Base-by-base conservation (phyloP, 2,113 vertebrate genomes). In the Peromyscus californicus region DNA sequence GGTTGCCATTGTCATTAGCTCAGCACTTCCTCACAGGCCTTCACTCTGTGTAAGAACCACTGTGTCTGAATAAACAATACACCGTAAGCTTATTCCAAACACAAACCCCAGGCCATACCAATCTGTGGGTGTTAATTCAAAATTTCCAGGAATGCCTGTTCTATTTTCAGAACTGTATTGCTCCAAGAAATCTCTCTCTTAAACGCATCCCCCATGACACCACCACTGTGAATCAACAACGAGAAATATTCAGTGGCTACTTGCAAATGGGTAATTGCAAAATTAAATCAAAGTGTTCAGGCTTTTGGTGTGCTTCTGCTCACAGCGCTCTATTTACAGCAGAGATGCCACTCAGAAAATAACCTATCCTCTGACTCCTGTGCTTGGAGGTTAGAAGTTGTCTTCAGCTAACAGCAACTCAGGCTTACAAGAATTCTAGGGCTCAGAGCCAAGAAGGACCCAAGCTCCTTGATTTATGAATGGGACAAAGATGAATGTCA, bases 51-150 rank as follows among this genome's bases (percentile, higher is more conserved):
- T 45, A 76, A 72, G 65, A 61, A 54, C 59, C 84, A 75, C 0
- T 11, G 90, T 36, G 69, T 26, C 7, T 82, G 70, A 95, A 95
- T 63, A 86, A 90, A 92, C 51, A 93, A 70, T 7, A 31, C 4
- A 22, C 83, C 78, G 6, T 2, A 29, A 70, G 45, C 82, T 90
- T 74, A 89, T 89, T 96, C 82, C 89, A 83, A 92, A 94, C 6
- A 94, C 78, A 96, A 93, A 94, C 94, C 86, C 94, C 0, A 61
- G 91, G 97, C 96, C 93, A 61, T 90, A 98, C 91, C 91, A 94
- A 98, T 97, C 91, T 97, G 95, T 97, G 94, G 74, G 96, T 97
- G 98, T 96, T 98, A 94, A 98, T 97, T 96, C 96, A 96, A 97
- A 97, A 83, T n/a, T 69, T 65, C 78, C 95, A 79, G 91, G 93